Conservation (phyloP, 2,888 invertebrate species). For the Hirtodrosophila histrioides region DNA sequence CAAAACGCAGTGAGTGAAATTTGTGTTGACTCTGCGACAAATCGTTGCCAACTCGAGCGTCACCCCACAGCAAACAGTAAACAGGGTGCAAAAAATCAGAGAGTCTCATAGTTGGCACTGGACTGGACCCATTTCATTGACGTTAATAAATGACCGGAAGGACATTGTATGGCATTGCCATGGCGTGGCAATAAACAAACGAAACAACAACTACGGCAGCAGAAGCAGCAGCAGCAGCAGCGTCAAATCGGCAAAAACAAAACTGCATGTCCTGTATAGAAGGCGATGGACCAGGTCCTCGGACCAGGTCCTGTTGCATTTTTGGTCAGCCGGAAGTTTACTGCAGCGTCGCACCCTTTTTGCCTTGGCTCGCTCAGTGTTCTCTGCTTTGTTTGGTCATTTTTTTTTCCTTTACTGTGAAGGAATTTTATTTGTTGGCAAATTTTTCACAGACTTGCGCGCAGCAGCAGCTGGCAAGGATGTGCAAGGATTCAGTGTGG, state of each 20-base stretch:
- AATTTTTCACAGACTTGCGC: constrained; percentile 71
- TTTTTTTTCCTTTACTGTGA: constrained; percentile 22
- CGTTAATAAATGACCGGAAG: constrained; percentile 80
- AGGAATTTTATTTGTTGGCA: constrained; percentile 65
- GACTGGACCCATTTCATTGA: constrained; percentile 68
- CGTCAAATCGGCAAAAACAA: constrained; percentile 49
- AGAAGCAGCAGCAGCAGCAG: constrained; percentile 27
- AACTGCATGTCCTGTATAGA: constrained; percentile 40
- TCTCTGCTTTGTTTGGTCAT: constrained; percentile 37
- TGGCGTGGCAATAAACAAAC: constrained; percentile 77
- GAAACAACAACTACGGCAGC: constrained; percentile 38
- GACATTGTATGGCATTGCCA: constrained; percentile 74
- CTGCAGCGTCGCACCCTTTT: constrained; percentile 75
- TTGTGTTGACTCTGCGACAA: constrained; percentile 77
- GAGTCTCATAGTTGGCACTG: constrained; percentile 46
- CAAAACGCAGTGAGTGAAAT: constrained; percentile 47
- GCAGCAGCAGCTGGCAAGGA: constrained; percentile 59
- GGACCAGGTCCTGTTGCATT: constrained; percentile 73
- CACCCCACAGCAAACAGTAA: constrained; percentile 44
- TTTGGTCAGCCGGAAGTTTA: constrained; percentile 75
- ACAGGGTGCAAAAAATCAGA: constrained; percentile 34
- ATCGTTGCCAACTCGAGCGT: constrained; percentile 70
- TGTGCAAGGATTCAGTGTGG: constrained; percentile 44
- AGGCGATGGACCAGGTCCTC: constrained; percentile 47
- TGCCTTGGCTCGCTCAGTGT: constrained; percentile 24